Conservation (phyloP, 2,797 vertebrate species). For the Florisuga fusca region DNA sequence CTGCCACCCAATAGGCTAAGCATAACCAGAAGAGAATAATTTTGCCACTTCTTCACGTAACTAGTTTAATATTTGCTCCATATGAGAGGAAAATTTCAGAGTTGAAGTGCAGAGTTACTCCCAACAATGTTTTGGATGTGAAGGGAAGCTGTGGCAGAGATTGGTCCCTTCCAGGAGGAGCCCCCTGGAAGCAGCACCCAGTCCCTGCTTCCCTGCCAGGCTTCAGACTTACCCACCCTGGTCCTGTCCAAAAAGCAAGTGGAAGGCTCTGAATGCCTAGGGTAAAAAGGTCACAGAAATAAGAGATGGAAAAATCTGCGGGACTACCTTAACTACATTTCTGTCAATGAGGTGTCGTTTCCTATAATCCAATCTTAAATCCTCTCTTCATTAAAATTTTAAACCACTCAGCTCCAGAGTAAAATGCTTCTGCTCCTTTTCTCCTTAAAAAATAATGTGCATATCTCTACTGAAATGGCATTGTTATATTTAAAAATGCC, state of each 20-base stretch:
- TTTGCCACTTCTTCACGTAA: neutral
- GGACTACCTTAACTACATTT: neutral
- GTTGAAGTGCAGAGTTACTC: neutral
- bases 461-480: neutral
- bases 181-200: neutral
- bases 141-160: neutral
- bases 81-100: neutral
- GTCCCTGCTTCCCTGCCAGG: neutral
- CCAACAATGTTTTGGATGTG: neutral
- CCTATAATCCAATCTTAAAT: constrained; percentile 4
- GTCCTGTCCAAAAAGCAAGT: rapidly evolving
- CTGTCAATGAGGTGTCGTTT: neutral
- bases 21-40: constrained; percentile 20
- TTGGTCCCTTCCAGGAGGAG: neutral
- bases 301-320: neutral
- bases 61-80: constrained; percentile 8
- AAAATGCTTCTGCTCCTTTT: constrained; percentile 7
- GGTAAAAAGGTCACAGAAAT: neutral
- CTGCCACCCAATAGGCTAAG: neutral
- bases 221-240: neutral
- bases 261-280: neutral
- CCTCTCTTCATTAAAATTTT: constrained; percentile 58
- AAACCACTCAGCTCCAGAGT: constrained; percentile 9
- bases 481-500: constrained; percentile 31
- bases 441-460: constrained; percentile 45